Conservation (phyloP, 2,888 invertebrate species). For the Mythimna lalbum region DNA sequence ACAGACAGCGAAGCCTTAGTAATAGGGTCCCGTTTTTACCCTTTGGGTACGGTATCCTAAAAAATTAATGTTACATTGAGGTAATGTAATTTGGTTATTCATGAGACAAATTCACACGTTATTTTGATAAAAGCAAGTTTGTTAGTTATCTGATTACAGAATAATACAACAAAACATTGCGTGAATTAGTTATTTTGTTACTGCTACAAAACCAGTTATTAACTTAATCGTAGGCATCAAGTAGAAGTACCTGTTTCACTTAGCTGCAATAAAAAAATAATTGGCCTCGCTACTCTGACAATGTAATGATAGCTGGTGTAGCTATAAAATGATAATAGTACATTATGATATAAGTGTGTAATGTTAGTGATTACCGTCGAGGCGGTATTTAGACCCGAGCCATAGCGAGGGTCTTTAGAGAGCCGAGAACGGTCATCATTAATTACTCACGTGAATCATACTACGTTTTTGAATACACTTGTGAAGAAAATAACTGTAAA, state of each 20-base stretch:
- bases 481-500: too few species aligned
- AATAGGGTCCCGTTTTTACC: too few species aligned
- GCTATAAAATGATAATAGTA: constrained; percentile 9
- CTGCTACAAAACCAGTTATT: not conserved
- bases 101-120: constrained; percentile 11
- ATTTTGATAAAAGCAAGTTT: not conserved
- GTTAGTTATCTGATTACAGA: not conserved
- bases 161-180: not conserved
- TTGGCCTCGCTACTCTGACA: not conserved
- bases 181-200: not conserved
- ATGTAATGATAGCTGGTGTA: not conserved
- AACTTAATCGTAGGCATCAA: too few species aligned
- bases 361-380: too few species aligned
- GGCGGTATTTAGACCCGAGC: too few species aligned
- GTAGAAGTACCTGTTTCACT: not conserved
- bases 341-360: too few species aligned
- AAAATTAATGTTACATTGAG: not conserved
- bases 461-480: too few species aligned
- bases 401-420: too few species aligned
- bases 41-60: too few species aligned
- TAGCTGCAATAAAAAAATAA: constrained; percentile 11
- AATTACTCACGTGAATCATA: too few species aligned
- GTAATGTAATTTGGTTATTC: not conserved
- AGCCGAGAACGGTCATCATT: too few species aligned
- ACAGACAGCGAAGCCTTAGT: too few species aligned